phyloP scores from a whole-genome alignment of 2,113 vertebrate species.

The Ceyx cyanopectus region DNA sequence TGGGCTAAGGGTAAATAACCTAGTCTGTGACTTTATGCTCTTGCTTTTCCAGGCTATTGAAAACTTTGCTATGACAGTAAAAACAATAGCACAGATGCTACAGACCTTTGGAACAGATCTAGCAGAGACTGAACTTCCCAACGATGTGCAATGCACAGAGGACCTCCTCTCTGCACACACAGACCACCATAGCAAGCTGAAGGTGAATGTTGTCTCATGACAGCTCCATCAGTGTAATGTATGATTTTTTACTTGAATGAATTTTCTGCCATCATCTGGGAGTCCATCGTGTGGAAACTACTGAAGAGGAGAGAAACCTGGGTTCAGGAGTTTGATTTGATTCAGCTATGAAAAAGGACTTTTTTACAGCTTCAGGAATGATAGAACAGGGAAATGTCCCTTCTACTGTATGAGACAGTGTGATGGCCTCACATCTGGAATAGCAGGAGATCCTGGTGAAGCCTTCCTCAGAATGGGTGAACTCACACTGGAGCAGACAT shows the following conservation, averaged over 20 bases:
- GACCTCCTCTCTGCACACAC: slow-evolving; percentile 86
- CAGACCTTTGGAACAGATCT: slow-evolving; percentile 89
- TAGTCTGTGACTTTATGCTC: background rate
- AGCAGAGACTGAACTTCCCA: slow-evolving; percentile 90
- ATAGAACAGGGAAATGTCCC: background rate
- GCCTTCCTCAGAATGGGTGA: background rate
- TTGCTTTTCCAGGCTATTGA: slow-evolving; percentile 87
- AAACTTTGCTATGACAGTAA: slow-evolving; percentile 94
- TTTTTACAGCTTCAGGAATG: background rate
- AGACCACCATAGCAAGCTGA: slow-evolving; percentile 84
- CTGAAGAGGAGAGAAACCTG: background rate
- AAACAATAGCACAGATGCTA: slow-evolving; percentile 91
- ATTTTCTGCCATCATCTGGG: background rate
- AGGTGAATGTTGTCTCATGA: slow-evolving; percentile 73
- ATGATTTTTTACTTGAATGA: background rate
- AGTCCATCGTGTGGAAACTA: background rate
- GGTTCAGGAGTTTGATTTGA: background rate
- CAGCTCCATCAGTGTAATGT: background rate
- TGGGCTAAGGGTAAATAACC: background rate
- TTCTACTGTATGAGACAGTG: background rate
- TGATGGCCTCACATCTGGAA: background rate
- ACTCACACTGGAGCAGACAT: background rate
- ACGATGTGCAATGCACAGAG: slow-evolving; percentile 87
- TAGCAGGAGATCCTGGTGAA: background rate
- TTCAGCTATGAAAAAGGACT: background rate